Conservation (phyloP, 2,113 vertebrate species). For the Nothobranchius furzeri region DNA sequence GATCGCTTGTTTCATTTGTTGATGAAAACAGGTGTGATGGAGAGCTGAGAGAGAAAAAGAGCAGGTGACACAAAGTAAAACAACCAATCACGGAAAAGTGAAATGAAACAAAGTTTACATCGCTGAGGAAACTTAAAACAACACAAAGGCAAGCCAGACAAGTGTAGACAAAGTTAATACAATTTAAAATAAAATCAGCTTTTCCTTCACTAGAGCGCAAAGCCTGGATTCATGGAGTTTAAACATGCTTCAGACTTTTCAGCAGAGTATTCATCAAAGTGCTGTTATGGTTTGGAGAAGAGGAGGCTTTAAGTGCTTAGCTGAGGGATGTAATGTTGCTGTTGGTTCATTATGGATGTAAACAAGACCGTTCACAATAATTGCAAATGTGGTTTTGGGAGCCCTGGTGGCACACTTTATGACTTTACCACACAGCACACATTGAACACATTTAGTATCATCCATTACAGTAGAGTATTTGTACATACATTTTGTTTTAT, state of each 20-base stretch:
- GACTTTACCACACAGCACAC: conserved; percentile 66
- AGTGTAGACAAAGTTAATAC: too few relatives aligned
- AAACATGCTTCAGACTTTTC: conserved; percentile 24
- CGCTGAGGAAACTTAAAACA: too few relatives aligned
- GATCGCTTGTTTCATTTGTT: too few relatives aligned
- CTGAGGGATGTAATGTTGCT: conserved; percentile 52
- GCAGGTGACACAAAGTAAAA: too few relatives aligned
- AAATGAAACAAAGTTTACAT: too few relatives aligned
- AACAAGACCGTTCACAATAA: conserved; percentile 59
- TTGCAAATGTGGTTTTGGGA: conserved; percentile 57
- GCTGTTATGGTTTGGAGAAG: conserved; percentile 45
- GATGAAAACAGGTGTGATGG: too few relatives aligned
- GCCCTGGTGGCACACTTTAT: conserved; percentile 63
- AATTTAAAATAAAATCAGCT: conserved; percentile 1
- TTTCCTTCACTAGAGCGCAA: conserved; percentile 12
- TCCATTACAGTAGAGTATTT: conserved; percentile 56
- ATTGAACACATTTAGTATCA: conserved; percentile 74
- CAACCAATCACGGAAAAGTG: too few relatives aligned
- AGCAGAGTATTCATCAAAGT: conserved; percentile 39
- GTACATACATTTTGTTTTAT: conserved; percentile 66
- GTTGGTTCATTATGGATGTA: conserved; percentile 62
- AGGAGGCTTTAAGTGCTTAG: conserved; percentile 49
- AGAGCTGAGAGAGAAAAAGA: too few relatives aligned
- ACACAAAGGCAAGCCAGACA: too few relatives aligned
- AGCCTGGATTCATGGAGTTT: conserved; percentile 22